Evolutionary conservation across 2,797 vertebrate species (phyloP).

Genomic region (Takifugu ocellatus): DNA sequence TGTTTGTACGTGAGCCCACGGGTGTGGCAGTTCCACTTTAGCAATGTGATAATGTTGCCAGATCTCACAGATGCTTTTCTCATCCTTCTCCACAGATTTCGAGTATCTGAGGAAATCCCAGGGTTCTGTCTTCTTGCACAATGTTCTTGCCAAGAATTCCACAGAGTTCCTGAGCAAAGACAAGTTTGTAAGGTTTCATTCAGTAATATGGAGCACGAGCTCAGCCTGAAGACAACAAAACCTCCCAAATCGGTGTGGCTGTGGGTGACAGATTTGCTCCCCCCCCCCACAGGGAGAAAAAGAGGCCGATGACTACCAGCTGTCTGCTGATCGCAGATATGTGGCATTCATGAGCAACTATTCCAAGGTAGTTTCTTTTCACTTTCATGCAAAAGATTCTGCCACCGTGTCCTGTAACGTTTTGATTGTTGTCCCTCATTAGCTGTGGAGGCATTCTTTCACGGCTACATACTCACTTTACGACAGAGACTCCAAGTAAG

Average conservation of each 20-base stretch:
- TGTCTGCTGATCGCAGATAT: slow-evolving; percentile 85
- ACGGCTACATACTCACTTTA: slow-evolving; percentile 87
- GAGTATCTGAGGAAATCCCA: slow-evolving; percentile 82
- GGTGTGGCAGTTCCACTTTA: too few species aligned
- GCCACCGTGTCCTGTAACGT: too few species aligned
- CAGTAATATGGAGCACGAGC: background rate
- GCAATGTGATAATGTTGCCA: too few species aligned
- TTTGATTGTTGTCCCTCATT: slow-evolving; percentile 19
- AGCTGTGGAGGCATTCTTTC: slow-evolving; percentile 94
- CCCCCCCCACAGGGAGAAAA: slow-evolving; percentile 72
- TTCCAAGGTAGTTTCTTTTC: slow-evolving; percentile 78
- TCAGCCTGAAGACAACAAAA: background rate
- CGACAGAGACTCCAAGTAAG: slow-evolving; percentile 76
- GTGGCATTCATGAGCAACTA: slow-evolving; percentile 88
- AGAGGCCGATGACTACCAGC: slow-evolving; percentile 78
- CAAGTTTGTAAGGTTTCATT: slow-evolving; percentile 76
- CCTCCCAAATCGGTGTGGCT: background rate
- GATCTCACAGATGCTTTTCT: too few species aligned
- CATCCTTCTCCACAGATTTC: slow-evolving; percentile 68
- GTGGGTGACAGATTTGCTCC: background rate
- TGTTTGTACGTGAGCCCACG: too few species aligned
- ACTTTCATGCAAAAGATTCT: too few species aligned
- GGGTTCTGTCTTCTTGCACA: slow-evolving; percentile 74
- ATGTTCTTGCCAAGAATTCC: slow-evolving; percentile 58
- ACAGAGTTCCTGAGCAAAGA: slow-evolving; percentile 73